Evolutionary conservation across 2,888 invertebrate genomes (phyloP).

Genomic region (Sclerodermus sp.): DNA sequence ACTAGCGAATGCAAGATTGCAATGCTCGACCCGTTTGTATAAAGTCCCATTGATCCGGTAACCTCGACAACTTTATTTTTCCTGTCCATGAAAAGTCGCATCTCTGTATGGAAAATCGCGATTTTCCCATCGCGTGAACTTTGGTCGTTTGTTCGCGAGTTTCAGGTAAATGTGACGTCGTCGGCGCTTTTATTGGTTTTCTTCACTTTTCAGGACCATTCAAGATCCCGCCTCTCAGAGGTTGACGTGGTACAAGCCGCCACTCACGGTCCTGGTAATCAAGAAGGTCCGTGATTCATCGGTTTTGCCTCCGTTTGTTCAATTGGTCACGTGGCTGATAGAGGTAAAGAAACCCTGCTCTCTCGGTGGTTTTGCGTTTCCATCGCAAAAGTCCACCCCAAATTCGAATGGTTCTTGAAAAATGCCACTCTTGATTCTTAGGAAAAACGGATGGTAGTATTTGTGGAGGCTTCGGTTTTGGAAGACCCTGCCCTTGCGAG

Average conservation of each 20-base stretch:
- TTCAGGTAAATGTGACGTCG: no score
- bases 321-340: slow-evolving; percentile 90
- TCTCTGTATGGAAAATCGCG: no score
- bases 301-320: slow-evolving; percentile 87
- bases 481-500: slow-evolving; percentile 79
- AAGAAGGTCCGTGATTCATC: slow-evolving; percentile 93
- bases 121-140: no score
- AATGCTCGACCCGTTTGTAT: slow-evolving; percentile 1
- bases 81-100: no score
- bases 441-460: slow-evolving; percentile 95
- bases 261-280: slow-evolving; percentile 93
- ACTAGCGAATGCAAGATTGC: not conserved
- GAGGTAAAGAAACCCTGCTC: no score
- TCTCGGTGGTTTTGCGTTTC: no score
- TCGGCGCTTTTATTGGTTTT: no score
- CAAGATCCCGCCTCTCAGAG: slow-evolving; percentile 97
- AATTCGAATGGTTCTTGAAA: no score
- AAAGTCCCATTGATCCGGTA: slow-evolving; percentile 11
- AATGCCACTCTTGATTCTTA: no score
- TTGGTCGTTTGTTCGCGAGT: no score
- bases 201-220: slow-evolving; percentile 80
- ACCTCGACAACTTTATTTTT: not conserved
- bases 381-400: no score
- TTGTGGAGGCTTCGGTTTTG: slow-evolving; percentile 88
- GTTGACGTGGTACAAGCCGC: slow-evolving; percentile 95